These are phyloP conservation scores for Crotophaga sulcirostris DNA, from an alignment of 2,113 vertebrate genomes.

Conservation along the genomic window DNA sequence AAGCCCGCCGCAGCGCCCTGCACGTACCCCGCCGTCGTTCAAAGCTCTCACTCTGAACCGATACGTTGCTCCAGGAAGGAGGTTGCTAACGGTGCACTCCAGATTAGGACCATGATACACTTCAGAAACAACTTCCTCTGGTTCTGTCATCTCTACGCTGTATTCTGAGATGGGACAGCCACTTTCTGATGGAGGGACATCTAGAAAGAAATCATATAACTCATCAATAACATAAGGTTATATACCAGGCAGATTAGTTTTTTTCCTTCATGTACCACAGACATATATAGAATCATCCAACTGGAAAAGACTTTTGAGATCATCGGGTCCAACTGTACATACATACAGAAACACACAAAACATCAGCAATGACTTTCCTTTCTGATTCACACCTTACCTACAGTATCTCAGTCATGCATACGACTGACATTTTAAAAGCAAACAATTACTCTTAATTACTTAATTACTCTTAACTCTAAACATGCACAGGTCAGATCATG, in stretches of 20 bases:
- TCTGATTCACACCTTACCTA: neutral
- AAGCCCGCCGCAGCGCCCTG: rapidly evolving
- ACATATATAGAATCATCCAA: neutral
- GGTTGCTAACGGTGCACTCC: slow-evolving; percentile 88
- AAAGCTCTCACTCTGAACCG: slow-evolving; percentile 87
- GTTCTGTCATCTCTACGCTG: slow-evolving; percentile 91
- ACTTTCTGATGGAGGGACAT: slow-evolving; percentile 72
- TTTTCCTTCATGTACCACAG: neutral
- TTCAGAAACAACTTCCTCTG: slow-evolving; percentile 77
- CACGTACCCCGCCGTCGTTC: slow-evolving; percentile 93
- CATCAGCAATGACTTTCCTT: neutral
- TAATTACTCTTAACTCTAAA: neutral
- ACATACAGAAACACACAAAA: no score
- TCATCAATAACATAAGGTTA: rapidly evolving
- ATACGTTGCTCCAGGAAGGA: slow-evolving; percentile 91
- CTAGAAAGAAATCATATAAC: neutral
- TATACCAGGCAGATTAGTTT: neutral
- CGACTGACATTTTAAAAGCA: neutral
- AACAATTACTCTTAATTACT: no score
- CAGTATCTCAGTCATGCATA: neutral
- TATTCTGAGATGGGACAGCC: slow-evolving; percentile 85
- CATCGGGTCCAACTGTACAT: no score
- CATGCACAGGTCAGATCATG: neutral
- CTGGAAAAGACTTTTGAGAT: no score
- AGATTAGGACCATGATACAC: slow-evolving; percentile 87